Evolutionary conservation across 2,113 vertebrate species (phyloP).

Genomic region (Cynoglossus semilaevis): DNA sequence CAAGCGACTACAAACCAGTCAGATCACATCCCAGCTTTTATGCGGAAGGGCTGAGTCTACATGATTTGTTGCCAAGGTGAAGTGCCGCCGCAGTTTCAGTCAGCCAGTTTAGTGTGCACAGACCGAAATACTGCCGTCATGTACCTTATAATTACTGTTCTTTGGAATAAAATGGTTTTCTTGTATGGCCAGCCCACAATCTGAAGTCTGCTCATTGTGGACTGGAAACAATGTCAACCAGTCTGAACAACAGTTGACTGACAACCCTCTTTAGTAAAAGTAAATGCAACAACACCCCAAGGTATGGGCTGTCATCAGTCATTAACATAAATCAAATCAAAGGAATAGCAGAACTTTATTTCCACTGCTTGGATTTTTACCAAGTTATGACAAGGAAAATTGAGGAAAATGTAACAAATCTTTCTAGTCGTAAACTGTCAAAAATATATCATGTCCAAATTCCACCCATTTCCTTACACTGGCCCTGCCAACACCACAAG

Average conservation of each 20-base stretch:
- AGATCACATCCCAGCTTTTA: not conserved
- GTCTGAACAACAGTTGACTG: slow-evolving; percentile 24
- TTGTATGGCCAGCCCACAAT: slow-evolving; percentile 26
- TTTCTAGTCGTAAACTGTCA: too few species aligned
- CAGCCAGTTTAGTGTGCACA: slow-evolving; percentile 2
- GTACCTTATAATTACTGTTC: slow-evolving; percentile 46
- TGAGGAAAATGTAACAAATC: too few species aligned
- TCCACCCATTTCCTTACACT: too few species aligned
- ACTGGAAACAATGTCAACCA: slow-evolving; percentile 23
- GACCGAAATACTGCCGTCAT: slow-evolving; percentile 32
- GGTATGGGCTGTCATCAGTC: slow-evolving; percentile 5
- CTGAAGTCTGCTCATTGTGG: slow-evolving; percentile 35
- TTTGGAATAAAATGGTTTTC: slow-evolving; percentile 29
- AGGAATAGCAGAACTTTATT: not conserved
- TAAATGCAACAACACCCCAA: slow-evolving; percentile 10
- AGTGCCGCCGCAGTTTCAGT: slow-evolving; percentile 10
- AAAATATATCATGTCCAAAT: too few species aligned
- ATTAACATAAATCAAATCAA: not conserved
- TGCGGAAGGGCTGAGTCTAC: not conserved
- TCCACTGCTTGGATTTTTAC: not conserved
- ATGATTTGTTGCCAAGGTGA: slow-evolving; percentile 29
- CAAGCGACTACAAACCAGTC: too few species aligned
- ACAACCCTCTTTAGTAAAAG: slow-evolving; percentile 13
- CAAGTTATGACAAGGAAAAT: too few species aligned
- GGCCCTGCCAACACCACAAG: too few species aligned